A percentile compares a stretch with the other conserved stretches of the same genome.
Conservation (phyloP, 2,888 invertebrate genomes). For the Lasioglossum pauxillum region DNA sequence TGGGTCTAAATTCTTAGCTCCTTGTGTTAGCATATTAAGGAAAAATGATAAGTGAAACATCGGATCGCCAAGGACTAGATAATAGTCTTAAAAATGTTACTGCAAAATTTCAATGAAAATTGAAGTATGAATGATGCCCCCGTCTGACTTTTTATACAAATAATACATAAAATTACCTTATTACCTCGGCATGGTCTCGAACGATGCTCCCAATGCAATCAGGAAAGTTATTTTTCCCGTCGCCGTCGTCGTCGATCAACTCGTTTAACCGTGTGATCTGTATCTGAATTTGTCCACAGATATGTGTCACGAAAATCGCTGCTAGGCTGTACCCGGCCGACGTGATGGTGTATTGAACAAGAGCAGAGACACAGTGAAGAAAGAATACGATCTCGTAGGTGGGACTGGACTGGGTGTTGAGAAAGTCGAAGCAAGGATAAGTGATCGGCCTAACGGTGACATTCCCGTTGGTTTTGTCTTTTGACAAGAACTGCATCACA, state of each 20-base stretch:
- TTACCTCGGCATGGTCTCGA: conserved; percentile 54
- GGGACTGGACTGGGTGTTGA: conserved; percentile 62
- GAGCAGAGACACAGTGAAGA: conserved; percentile 57
- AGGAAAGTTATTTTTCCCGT: background rate
- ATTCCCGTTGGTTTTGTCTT: conserved; percentile 42
- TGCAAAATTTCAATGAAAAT: background rate
- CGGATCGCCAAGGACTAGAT: too few relatives aligned
- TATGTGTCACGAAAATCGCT: conserved; percentile 69
- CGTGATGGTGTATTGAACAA: conserved; percentile 59
- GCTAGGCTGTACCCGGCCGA: conserved; percentile 66
- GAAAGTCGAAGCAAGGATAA: conserved; percentile 65
- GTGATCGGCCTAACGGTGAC: conserved; percentile 59
- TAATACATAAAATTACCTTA: conserved; percentile 53
- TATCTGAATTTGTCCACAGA: conserved; percentile 70
- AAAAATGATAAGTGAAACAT: too few relatives aligned
- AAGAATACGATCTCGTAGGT: conserved; percentile 70
- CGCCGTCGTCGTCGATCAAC: conserved; percentile 13
- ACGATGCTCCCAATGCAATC: conserved; percentile 49
- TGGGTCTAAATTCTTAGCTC: too few relatives aligned
- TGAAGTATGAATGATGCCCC: background rate
- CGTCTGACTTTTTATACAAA: background rate
- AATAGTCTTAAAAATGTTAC: too few relatives aligned
- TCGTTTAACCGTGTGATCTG: conserved; percentile 41
- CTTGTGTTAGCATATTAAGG: too few relatives aligned
- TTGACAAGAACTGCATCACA: conserved; percentile 41